Conservation (phyloP, 2,888 invertebrate genomes). For the Tricholauxania praeusta region DNA sequence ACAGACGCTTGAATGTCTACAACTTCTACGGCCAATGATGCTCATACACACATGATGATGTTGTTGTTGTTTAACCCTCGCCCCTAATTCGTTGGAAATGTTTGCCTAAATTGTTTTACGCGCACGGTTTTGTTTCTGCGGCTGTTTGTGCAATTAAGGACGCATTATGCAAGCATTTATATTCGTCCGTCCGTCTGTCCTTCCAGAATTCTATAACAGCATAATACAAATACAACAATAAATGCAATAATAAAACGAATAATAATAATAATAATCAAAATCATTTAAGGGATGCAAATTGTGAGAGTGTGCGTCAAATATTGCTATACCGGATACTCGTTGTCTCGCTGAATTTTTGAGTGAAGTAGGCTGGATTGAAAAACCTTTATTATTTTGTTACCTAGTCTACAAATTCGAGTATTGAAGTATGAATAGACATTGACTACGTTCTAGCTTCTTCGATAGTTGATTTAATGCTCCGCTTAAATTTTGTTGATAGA, state of each 20-base stretch:
- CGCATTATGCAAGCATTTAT: conserved; percentile 54
- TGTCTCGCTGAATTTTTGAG: conserved; percentile 16
- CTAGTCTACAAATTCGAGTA: too few relatives aligned
- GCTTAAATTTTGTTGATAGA: too few relatives aligned
- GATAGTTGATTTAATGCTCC: too few relatives aligned
- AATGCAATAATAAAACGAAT: conserved; percentile 1
- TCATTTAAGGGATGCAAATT: conserved; percentile 35
- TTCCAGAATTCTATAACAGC: conserved; percentile 20
- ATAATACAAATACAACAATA: conserved; percentile 30
- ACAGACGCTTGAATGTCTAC: conserved; percentile 22
- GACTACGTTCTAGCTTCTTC: too few relatives aligned
- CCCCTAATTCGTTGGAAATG: conserved; percentile 25
- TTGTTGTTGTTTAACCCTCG: conserved; percentile 23
- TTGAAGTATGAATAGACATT: too few relatives aligned
- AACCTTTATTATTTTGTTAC: too few relatives aligned
- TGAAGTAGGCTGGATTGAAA: not conserved
- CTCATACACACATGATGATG: too few relatives aligned
- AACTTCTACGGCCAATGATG: conserved; percentile 20
- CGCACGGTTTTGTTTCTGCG: conserved; percentile 48
- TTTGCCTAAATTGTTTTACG: conserved; percentile 36
- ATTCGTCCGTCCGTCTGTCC: not conserved
- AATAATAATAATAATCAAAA: conserved; percentile 21
- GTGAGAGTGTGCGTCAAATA: not conserved
- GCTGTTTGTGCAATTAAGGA: conserved; percentile 62
- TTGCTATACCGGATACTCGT: conserved; percentile 22